A percentile compares a stretch with the other conserved stretches of the same genome.
phyloP scores from a whole-genome alignment of 2,888 invertebrate genomes.

The Lomographa bimaculata region DNA sequence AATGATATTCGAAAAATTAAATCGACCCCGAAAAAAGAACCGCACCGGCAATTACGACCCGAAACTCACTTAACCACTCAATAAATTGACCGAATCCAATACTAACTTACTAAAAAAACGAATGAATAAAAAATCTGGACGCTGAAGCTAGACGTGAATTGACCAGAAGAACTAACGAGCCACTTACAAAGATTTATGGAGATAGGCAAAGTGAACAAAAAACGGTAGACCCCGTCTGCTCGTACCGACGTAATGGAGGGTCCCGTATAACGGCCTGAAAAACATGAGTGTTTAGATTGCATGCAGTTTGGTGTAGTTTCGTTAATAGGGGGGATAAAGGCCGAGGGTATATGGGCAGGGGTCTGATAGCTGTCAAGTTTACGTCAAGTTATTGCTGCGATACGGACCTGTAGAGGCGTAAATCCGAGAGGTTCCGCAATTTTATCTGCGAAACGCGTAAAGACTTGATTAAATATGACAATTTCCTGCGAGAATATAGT shows the following conservation, averaged over 20 bases:
- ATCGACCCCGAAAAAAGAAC: conserved; percentile 8
- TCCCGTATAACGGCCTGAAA: conserved; percentile 45
- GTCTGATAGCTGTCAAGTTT: conserved; percentile 13
- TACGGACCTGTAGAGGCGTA: background rate
- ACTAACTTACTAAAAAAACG: conserved; percentile 47
- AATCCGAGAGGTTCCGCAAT: no score
- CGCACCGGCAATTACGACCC: conserved; percentile 14
- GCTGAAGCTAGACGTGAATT: conserved; percentile 57
- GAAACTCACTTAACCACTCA: conserved; percentile 27
- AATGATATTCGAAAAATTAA: no score
- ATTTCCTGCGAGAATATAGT: no score
- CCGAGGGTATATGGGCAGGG: conserved; percentile 15
- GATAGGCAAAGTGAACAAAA: conserved; percentile 59
- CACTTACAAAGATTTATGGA: conserved; percentile 73
- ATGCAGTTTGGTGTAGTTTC: conserved; percentile 48
- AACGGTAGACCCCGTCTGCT: conserved; percentile 55
- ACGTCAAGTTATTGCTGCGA: conserved; percentile 13
- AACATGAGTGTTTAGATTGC: conserved; percentile 54
- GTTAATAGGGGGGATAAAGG: conserved; percentile 32
- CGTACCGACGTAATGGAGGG: conserved; percentile 48
- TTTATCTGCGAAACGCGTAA: no score
- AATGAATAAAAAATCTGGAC: conserved; percentile 59
- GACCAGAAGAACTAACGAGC: conserved; percentile 70
- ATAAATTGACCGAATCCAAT: conserved; percentile 37
- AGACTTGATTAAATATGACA: no score